Conservation (phyloP, 2,113 vertebrate genomes). For the Aythya baeri region DNA sequence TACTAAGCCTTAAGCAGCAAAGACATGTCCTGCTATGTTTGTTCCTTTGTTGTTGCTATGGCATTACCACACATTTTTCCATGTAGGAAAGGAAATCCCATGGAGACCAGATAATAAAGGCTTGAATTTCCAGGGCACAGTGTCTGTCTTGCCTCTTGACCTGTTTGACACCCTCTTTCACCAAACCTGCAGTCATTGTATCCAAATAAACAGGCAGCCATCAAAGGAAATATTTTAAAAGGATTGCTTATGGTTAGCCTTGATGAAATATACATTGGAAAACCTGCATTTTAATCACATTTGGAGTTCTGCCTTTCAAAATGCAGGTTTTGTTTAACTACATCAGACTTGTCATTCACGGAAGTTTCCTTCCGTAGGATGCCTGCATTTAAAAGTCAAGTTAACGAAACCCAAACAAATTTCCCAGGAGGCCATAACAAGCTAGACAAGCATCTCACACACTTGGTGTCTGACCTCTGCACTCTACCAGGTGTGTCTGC, state of each 20-base stretch:
- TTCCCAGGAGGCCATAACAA: conserved; percentile 44
- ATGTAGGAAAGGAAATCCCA: conserved; percentile 73
- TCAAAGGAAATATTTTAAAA: conserved; percentile 41
- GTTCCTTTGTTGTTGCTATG: conserved; percentile 63
- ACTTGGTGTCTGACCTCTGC: neutral
- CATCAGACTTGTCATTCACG: conserved; percentile 31
- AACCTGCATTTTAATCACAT: conserved; percentile 55
- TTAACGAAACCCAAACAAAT: conserved; percentile 56
- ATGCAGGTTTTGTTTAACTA: conserved; percentile 45
- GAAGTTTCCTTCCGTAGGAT: conserved; percentile 51
- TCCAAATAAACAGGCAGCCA: conserved; percentile 53
- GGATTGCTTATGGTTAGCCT: conserved; percentile 21
- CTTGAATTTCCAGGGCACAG: conserved; percentile 44
- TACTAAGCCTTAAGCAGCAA: conserved; percentile 21
- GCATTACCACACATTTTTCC: conserved; percentile 80
- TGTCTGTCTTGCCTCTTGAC: conserved; percentile 79
- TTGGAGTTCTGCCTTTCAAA: conserved; percentile 26
- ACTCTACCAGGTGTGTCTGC: neutral
- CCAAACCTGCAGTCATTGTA: conserved; percentile 16
- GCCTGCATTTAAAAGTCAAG: conserved; percentile 41
- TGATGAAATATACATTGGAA: conserved; percentile 61
- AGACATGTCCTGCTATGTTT: conserved; percentile 33
- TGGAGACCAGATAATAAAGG: conserved; percentile 83
- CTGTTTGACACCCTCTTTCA: conserved; percentile 79
- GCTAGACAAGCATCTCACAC: neutral